These are phyloP conservation scores for Ranitomeya imitator DNA, from an alignment of 2,113 vertebrate species.

Conservation along the genomic window DNA sequence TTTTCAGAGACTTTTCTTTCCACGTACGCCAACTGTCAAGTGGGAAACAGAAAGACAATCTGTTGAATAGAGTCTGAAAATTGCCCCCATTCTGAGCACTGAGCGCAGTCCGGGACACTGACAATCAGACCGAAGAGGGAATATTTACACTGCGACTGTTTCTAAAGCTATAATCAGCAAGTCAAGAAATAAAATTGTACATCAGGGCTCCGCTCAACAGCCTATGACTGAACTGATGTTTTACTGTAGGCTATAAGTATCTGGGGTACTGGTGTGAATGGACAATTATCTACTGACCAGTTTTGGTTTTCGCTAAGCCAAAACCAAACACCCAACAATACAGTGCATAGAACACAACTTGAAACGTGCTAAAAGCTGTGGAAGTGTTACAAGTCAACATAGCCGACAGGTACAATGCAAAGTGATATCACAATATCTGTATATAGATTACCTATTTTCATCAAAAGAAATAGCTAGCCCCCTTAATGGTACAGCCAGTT, in stretches of 20 bases:
- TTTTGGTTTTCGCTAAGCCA: background rate
- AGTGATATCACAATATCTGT: too few species aligned
- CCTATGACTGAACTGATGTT: slow-evolving; percentile 23
- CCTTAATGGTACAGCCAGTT: too few species aligned
- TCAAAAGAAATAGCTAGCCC: too few species aligned
- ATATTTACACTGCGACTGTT: slow-evolving; percentile 15
- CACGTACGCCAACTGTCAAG: slow-evolving; percentile 49
- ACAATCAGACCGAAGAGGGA: slow-evolving; percentile 11
- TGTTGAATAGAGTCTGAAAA: slow-evolving; percentile 38
- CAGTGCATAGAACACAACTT: background rate
- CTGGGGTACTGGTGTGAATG: background rate
- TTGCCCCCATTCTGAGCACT: slow-evolving; percentile 21
- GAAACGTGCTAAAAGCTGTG: background rate
- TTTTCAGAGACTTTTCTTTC: slow-evolving; percentile 26
- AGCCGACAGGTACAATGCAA: background rate
- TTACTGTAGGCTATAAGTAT: background rate
- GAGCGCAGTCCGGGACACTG: background rate
- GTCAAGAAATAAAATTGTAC: slow-evolving; percentile 42
- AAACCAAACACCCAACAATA: background rate
- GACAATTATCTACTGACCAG: background rate
- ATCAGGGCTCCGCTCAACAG: slow-evolving; percentile 8
- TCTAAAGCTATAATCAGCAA: slow-evolving; percentile 39
- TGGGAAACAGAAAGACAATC: slow-evolving; percentile 8
- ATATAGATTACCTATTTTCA: too few species aligned
- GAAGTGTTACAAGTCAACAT: background rate